Evolutionary conservation across 2,797 vertebrate species (phyloP).

Genomic region (Parotocinclus haroldoi): DNA sequence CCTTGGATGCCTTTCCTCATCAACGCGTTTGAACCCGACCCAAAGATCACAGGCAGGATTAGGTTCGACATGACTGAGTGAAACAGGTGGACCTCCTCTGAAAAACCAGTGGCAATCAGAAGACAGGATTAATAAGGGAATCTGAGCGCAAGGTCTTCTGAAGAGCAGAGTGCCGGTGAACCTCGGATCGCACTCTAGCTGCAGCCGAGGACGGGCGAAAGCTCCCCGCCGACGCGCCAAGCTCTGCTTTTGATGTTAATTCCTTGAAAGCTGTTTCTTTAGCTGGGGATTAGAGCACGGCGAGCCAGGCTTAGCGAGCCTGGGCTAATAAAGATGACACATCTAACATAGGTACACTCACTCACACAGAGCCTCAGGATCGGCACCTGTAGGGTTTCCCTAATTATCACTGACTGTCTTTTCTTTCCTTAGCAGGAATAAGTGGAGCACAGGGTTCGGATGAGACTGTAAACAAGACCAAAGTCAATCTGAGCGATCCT

Average conservation of each 20-base stretch:
- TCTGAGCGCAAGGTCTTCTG: conserved; percentile 75
- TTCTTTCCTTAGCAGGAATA: conserved; percentile 29
- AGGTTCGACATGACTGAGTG: conserved; percentile 30
- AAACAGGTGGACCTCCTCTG: conserved; percentile 52
- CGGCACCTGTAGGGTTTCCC: conserved; percentile 64
- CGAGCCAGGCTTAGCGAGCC: conserved; percentile 77
- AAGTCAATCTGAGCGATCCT: no score
- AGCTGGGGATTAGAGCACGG: conserved; percentile 79
- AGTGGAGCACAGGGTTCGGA: no score
- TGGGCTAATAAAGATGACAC: conserved; percentile 82
- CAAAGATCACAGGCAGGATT: conserved; percentile 52
- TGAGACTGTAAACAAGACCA: no score
- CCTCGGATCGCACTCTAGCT: conserved; percentile 77
- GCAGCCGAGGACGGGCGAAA: conserved; percentile 73
- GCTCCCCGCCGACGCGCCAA: conserved; percentile 74
- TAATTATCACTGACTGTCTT: conserved; percentile 71
- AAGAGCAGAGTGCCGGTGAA: conserved; percentile 76
- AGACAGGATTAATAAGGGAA: conserved; percentile 68
- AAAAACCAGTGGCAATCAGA: conserved; percentile 51
- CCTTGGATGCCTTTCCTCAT: not conserved
- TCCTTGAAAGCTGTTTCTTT: conserved; percentile 84
- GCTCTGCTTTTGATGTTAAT: conserved; percentile 83
- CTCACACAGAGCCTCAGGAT: conserved; percentile 65
- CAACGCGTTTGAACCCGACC: conserved; percentile 21
- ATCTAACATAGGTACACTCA: conserved; percentile 75